A percentile compares a stretch with the other conserved stretches of the same genome.
phyloP scores from a whole-genome alignment of 2,888 invertebrate species.

The Operophtera brumata region DNA sequence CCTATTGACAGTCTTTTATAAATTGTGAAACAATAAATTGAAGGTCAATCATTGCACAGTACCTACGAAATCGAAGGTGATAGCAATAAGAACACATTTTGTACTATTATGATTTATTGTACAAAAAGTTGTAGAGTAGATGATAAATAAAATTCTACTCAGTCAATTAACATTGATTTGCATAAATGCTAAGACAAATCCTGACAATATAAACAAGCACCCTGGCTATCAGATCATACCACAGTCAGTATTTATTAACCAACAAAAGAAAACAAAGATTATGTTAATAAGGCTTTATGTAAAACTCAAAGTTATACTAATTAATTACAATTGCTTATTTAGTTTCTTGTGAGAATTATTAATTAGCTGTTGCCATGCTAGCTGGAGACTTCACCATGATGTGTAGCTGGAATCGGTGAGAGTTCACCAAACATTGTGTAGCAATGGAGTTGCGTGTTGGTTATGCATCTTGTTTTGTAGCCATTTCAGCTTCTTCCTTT shows the following conservation, averaged over 20 bases:
- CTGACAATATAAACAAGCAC: conserved; percentile 42
- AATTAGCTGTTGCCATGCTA: conserved; percentile 42
- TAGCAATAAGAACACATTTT: conserved; percentile 25
- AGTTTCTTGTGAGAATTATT: conserved; percentile 32
- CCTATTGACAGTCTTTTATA: too few relatives aligned
- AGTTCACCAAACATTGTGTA: conserved; percentile 6
- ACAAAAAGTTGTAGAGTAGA: conserved; percentile 47
- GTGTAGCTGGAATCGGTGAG: conserved; percentile 12
- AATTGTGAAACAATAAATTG: too few relatives aligned
- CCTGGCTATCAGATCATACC: conserved; percentile 50
- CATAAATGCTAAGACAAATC: conserved; percentile 61
- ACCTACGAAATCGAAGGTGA: too few relatives aligned
- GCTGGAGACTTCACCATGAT: conserved; percentile 7
- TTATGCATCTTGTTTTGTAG: conserved; percentile 62
- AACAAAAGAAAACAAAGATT: conserved; percentile 50
- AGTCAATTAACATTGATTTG: conserved; percentile 67
- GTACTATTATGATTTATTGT: conserved; percentile 67
- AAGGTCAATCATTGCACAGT: too few relatives aligned
- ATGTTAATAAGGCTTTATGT: conserved; percentile 55
- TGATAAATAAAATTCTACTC: conserved; percentile 47
- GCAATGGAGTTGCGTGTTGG: conserved; percentile 23
- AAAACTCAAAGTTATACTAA: conserved; percentile 48
- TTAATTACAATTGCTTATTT: conserved; percentile 53
- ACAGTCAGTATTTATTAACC: conserved; percentile 35
- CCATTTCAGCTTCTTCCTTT: conserved; percentile 76